Evolutionary conservation across 2,797 vertebrate species (phyloP).

Genomic region (Premnoplex brunnescens): DNA sequence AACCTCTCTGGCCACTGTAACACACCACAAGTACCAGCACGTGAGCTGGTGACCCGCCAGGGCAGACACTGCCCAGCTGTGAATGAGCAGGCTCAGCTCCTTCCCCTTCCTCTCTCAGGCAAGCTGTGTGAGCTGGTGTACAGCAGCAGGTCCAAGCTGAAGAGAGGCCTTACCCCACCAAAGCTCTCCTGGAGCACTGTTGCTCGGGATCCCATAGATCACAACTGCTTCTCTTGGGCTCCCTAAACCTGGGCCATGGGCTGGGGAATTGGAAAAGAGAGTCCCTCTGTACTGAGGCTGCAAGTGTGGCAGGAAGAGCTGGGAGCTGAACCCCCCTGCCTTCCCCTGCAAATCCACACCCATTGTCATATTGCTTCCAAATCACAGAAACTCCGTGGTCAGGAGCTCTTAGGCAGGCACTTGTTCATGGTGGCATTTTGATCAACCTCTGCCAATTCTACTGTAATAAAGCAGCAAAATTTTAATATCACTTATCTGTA

Average conservation of each 20-base stretch:
- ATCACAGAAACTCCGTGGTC: neutral
- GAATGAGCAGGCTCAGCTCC: neutral
- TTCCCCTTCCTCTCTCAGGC: neutral
- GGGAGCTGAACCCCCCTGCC: neutral
- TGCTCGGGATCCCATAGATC: neutral
- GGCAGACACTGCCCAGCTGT: neutral
- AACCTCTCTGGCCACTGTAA: neutral
- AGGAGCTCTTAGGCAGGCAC: neutral
- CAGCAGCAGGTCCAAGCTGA: neutral
- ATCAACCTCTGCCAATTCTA: neutral
- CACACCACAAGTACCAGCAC: neutral
- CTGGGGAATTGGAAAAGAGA: neutral
- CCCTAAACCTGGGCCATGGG: neutral
- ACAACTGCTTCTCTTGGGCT: neutral
- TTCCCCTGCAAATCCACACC: neutral
- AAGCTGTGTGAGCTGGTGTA: neutral
- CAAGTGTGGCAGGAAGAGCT: neutral
- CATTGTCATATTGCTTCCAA: accelerated
- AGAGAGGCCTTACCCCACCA: neutral
- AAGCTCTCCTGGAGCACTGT: neutral
- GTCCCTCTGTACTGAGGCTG: neutral
- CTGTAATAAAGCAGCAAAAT: neutral
- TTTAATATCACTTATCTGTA: neutral
- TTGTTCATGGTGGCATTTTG: neutral
- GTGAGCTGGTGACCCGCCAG: neutral